Conservation (phyloP, 2,888 invertebrate genomes). For the Ochropleura leucogaster region DNA sequence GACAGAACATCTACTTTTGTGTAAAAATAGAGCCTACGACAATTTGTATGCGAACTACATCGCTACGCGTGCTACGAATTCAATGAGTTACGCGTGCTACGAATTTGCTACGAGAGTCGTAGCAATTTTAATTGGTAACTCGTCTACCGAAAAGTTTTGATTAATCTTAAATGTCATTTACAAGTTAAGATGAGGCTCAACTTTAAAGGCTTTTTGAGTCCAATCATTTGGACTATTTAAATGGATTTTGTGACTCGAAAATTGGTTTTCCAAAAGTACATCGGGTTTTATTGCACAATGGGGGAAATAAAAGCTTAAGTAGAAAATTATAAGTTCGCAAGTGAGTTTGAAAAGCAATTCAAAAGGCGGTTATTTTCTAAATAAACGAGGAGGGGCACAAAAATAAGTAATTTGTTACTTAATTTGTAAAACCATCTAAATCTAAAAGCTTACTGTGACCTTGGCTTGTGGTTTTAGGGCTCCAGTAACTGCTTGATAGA, state of each 20-base stretch:
- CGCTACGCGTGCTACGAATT: conserved; percentile 58
- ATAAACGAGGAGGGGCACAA: too few relatives aligned
- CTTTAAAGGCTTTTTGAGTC: conserved; percentile 35
- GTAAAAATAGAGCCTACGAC: conserved; percentile 48
- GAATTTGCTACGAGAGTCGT: conserved; percentile 63
- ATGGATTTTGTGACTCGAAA: conserved; percentile 50
- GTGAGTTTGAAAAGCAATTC: conserved; percentile 36
- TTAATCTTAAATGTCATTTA: conserved; percentile 63
- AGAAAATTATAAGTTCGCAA: conserved; percentile 24
- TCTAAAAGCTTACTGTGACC: too few relatives aligned
- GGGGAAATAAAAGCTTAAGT: conserved; percentile 26
- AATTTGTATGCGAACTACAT: conserved; percentile 55
- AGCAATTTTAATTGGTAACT: conserved; percentile 63
- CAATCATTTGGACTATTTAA: conserved; percentile 47
- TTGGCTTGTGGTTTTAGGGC: too few relatives aligned
- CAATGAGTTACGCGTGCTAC: conserved; percentile 59
- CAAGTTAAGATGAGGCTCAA: conserved; percentile 54
- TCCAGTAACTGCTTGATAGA: too few relatives aligned
- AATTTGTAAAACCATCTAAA: too few relatives aligned
- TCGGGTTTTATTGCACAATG: conserved; percentile 38
- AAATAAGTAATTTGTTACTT: too few relatives aligned
- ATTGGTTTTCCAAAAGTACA: conserved; percentile 46
- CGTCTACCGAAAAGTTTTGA: conserved; percentile 64
- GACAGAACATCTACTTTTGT: conserved; percentile 21
- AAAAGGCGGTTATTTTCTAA: conserved; percentile 23